Evolutionary conservation across 2,113 vertebrate genomes (phyloP).

Genomic region (Pteruthius melanotis): DNA sequence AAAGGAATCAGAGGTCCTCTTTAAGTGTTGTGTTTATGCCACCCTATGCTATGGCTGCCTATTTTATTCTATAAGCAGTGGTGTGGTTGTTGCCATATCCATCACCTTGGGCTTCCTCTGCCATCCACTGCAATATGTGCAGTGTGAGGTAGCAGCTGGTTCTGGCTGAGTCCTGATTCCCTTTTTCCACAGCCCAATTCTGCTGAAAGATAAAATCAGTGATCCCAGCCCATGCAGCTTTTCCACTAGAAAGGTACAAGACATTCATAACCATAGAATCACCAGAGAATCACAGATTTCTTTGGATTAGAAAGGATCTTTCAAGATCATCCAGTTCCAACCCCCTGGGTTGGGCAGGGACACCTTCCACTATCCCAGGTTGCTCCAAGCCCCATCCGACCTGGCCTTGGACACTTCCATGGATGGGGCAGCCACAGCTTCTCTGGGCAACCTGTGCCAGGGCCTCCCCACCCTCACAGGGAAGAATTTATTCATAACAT

Average conservation of each 20-base stretch:
- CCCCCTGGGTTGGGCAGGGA: too few relatives aligned
- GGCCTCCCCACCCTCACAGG: background rate
- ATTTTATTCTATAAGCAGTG: background rate
- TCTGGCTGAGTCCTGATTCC: background rate
- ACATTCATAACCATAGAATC: background rate
- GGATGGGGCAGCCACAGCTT: background rate
- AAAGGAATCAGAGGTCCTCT: background rate
- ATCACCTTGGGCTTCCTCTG: background rate
- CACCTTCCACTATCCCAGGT: background rate
- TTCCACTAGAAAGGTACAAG: background rate
- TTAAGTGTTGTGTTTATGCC: background rate
- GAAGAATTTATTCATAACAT: background rate
- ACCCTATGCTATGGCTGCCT: background rate
- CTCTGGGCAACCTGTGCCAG: background rate
- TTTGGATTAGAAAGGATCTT: background rate
- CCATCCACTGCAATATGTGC: fast-evolving
- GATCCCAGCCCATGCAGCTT: background rate
- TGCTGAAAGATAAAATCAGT: background rate
- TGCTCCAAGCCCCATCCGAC: fast-evolving
- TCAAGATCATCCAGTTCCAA: fast-evolving
- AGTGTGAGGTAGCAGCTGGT: background rate
- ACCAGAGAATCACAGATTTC: background rate
- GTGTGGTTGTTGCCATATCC: background rate
- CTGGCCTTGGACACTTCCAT: background rate
- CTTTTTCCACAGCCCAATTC: background rate